Percentiles rank a stretch among this genome's conserved stretches.
phyloP scores from a whole-genome alignment of 2,797 vertebrate species.

The Botia almorhae region DNA sequence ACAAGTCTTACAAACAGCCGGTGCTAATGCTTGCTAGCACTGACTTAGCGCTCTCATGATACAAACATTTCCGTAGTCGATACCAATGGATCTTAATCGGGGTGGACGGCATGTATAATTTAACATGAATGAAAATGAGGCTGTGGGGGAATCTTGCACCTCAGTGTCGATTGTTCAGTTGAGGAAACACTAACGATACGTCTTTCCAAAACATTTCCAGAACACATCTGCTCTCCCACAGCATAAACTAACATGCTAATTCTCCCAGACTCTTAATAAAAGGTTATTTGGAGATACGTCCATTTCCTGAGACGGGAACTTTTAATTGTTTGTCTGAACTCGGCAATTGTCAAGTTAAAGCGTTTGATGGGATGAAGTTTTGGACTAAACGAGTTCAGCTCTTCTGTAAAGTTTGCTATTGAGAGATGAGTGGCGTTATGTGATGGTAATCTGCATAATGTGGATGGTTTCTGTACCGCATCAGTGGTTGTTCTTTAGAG shows the following conservation, averaged over 20 bases:
- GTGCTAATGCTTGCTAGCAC: background rate
- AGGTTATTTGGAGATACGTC: no score
- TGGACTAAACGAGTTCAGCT: conserved; percentile 38
- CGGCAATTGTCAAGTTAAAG: background rate
- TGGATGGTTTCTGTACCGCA: conserved; percentile 56
- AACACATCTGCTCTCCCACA: no score
- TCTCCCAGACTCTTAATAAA: no score
- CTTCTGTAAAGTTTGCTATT: conserved; percentile 41
- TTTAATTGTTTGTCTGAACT: background rate
- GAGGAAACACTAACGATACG: no score
- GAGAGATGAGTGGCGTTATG: conserved; percentile 52
- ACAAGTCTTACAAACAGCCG: conserved; percentile 33
- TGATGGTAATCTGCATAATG: conserved; percentile 56
- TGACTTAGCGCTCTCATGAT: background rate
- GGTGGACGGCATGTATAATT: conserved; percentile 2
- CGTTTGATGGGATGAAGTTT: conserved; percentile 3
- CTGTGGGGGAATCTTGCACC: background rate
- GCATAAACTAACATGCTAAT: no score
- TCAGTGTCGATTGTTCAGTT: background rate
- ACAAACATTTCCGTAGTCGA: background rate
- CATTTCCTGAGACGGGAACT: background rate
- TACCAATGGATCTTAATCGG: conserved; percentile 1
- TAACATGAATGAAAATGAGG: background rate
- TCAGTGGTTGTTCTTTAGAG: conserved; percentile 43
- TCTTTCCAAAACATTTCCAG: no score